These are phyloP conservation scores for Stenchaetothrips biformis DNA, from an alignment of 2,888 invertebrate species.

Conservation along the genomic window DNA sequence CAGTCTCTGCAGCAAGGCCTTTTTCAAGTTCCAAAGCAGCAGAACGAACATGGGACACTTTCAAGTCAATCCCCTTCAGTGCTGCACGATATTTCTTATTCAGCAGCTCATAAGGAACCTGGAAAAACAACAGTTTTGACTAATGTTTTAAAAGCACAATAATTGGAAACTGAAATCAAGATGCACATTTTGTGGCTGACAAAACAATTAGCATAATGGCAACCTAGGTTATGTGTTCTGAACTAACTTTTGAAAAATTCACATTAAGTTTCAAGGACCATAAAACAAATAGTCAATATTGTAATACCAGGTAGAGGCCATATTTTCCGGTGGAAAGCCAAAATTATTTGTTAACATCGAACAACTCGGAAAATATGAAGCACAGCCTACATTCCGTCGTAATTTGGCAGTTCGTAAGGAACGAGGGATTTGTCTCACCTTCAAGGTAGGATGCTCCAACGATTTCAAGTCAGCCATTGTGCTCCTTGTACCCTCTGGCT, in stretches of 20 bases:
- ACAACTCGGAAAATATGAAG: not conserved
- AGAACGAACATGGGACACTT: slow-evolving; percentile 81
- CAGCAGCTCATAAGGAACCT: slow-evolving; percentile 96
- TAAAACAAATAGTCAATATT: not conserved
- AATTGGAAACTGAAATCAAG: slow-evolving; percentile 2
- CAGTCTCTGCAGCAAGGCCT: slow-evolving; percentile 56
- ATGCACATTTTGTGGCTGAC: not conserved
- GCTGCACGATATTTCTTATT: slow-evolving; percentile 95
- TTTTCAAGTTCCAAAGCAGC: slow-evolving; percentile 75
- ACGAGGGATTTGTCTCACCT: slow-evolving; percentile 53
- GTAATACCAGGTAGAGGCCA: not conserved
- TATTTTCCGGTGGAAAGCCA: slow-evolving; percentile 6
- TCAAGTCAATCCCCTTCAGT: slow-evolving; percentile 90
- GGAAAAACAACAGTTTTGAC: slow-evolving; percentile 36
- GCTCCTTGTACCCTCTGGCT: too few relatives aligned
- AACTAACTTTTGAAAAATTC: not conserved
- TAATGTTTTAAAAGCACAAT: slow-evolving; percentile 28
- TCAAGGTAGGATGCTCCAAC: slow-evolving; percentile 91
- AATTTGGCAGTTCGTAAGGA: not conserved
- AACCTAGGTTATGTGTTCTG: not conserved
- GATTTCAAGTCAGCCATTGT: slow-evolving; percentile 87
- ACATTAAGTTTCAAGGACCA: not conserved
- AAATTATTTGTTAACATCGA: not conserved
- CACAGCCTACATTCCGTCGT: not conserved
- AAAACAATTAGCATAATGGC: not conserved